Base-by-base conservation (phyloP, 2,113 vertebrate genomes). In the Etia nguti region DNA sequence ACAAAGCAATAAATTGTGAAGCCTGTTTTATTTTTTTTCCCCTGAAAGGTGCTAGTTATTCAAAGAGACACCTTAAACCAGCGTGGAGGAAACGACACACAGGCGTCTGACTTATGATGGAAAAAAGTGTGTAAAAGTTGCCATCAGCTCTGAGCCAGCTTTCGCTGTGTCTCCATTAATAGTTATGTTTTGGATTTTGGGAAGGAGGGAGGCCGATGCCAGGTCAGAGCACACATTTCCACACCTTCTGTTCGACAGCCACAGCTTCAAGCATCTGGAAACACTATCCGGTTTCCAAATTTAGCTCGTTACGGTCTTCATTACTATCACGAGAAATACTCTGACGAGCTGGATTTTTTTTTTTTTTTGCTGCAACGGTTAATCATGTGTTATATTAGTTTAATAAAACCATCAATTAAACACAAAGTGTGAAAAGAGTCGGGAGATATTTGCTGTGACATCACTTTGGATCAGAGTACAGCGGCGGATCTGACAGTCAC, bases 61-160 rank as follows among this genome's bases (percentile, higher is more conserved):
- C 60, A 50, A 87, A 65, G 79, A 56, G 83, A 80, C 59, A 81
- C 79, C 50, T 87, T 20, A 6, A 83, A 83, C 2, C 70, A 20
- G 56, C 41, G 55, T 65, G 79, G 52, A 62, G 43, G 43, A 79
- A 81, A 83, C 46, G 15, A 77, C 70, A n/a, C 70, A 13, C 43
- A 77, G 70, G 62, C 54, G 10, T 84, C 84, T 89, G 80, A 89
- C 43, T 87, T 88, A 75, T 73, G 77, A 86, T 90, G 91, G 92
- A 91, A 92, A 90, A 85, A 92, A 81, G 26, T 55, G 29, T 48
- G 83, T 81, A 81, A 90, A 90, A 81, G 81, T 82, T 86, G 82
- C 87, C 57, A 34, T 88, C 56, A 7, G 57, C 24, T 54, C 15
- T 0, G 31, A 89, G 89, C 57, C 87, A 87, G 80, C 60, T 59